phyloP scores from a whole-genome alignment of 1,140 invertebrate genomes.

The Mactra quadrangularis region DNA sequence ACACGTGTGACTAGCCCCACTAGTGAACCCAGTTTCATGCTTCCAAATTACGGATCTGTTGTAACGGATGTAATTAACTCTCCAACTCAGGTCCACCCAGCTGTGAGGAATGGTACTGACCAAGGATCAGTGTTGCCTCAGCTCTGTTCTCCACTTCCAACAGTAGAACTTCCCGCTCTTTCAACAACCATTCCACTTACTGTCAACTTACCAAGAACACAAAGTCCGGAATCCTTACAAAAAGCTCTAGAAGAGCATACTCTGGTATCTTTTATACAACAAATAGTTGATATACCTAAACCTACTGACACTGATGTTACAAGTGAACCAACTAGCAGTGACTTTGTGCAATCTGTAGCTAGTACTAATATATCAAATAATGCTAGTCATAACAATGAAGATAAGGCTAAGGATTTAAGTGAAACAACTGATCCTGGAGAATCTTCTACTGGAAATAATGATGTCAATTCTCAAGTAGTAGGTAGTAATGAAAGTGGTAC shows the following conservation, averaged over 20 bases:
- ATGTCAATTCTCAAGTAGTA: too few species aligned
- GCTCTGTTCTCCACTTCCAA: slow-evolving; percentile 25
- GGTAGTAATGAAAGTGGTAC: background rate
- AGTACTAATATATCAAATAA: background rate
- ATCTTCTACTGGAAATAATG: background rate
- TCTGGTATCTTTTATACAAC: slow-evolving; percentile 61
- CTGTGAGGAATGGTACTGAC: slow-evolving; percentile 35
- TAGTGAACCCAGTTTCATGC: slow-evolving; percentile 41
- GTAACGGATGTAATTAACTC: slow-evolving; percentile 49
- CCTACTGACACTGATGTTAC: background rate
- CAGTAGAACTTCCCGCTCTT: slow-evolving; percentile 13
- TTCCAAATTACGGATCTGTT: slow-evolving; percentile 54
- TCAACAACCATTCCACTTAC: slow-evolving; percentile 63
- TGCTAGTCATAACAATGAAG: background rate
- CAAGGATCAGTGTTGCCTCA: slow-evolving; percentile 26
- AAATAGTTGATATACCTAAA: slow-evolving; percentile 60
- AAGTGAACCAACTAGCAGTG: background rate
- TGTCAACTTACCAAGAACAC: slow-evolving; percentile 60
- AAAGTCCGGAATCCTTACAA: slow-evolving; percentile 40
- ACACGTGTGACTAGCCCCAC: slow-evolving; percentile 71
- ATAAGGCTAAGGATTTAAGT: background rate
- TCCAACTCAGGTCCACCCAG: slow-evolving; percentile 40
- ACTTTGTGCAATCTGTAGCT: background rate
- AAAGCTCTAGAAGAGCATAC: slow-evolving; percentile 43
- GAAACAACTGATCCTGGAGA: background rate